Percentiles rank a stretch among this genome's conserved stretches.
Conservation (phyloP, 2,113 vertebrate species). For the Verasper variegatus region DNA sequence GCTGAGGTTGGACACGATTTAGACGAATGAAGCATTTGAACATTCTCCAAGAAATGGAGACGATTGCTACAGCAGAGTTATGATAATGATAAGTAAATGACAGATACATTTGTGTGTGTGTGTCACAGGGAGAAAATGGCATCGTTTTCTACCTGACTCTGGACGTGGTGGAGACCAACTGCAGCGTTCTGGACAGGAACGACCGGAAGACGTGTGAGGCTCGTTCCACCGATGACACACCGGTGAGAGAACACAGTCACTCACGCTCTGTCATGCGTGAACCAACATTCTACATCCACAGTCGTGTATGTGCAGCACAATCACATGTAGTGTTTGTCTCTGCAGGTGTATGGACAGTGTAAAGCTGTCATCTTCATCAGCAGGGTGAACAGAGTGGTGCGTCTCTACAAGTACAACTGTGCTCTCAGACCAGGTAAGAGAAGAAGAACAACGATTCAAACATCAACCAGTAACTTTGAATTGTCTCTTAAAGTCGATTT, state of each 20-base stretch:
- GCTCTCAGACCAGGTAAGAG: conserved; percentile 76
- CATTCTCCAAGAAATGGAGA: too few relatives aligned
- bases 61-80: too few relatives aligned
- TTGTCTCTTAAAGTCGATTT: neutral
- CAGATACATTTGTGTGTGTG: neutral
- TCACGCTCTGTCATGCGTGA: neutral
- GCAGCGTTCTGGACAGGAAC: conserved; percentile 78
- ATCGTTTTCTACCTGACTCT: conserved; percentile 78
- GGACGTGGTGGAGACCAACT: conserved; percentile 81
- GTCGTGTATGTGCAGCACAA: too few relatives aligned
- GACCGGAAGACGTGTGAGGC: conserved; percentile 74
- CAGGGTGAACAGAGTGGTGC: conserved; percentile 70
- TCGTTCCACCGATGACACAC: conserved; percentile 37
- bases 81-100: too few relatives aligned
- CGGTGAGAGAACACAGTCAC: conserved; percentile 49
- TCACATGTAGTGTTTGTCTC: conserved; percentile 6
- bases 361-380: conserved; percentile 77
- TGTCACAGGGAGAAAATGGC: conserved; percentile 66
- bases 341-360: conserved; percentile 82
- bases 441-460: neutral
- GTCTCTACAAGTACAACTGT: conserved; percentile 81
- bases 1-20: too few relatives aligned
- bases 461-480: neutral
- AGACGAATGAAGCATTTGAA: too few relatives aligned
- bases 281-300: neutral